A percentile compares a stretch with the other conserved stretches of the same genome.
phyloP scores from a whole-genome alignment of 2,888 invertebrate species.

The Adela reaumurella region DNA sequence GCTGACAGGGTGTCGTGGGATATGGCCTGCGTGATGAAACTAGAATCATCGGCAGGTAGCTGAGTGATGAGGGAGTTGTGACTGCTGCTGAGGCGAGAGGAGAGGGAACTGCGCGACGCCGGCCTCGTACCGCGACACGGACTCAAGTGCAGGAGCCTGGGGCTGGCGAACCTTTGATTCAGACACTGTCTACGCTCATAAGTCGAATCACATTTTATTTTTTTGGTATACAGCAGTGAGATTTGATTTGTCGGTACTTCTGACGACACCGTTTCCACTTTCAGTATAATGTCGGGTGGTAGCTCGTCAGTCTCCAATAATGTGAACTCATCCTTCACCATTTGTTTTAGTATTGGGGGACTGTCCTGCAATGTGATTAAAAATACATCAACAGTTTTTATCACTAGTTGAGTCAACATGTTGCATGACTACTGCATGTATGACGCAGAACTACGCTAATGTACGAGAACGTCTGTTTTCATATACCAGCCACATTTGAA shows the following conservation, averaged over 20 bases:
- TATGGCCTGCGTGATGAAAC: conserved; percentile 85
- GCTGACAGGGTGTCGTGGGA: conserved; percentile 74
- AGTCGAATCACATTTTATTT: conserved; percentile 33
- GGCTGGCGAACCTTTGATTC: conserved; percentile 41
- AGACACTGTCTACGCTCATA: conserved; percentile 41
- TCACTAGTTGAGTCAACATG: too few species aligned
- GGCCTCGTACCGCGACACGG: conserved; percentile 61
- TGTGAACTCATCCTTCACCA: neutral
- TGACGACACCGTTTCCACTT: neutral
- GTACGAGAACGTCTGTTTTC: too few species aligned
- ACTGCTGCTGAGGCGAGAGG: conserved; percentile 77
- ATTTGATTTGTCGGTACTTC: conserved; percentile 18
- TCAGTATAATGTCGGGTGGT: neutral
- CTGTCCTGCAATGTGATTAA: too few species aligned
- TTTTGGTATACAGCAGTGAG: conserved; percentile 37
- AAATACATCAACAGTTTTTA: too few species aligned
- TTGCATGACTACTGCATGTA: too few species aligned
- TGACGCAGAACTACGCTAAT: too few species aligned
- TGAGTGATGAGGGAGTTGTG: conserved; percentile 77
- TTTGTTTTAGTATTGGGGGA: neutral
- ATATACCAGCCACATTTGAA: too few species aligned
- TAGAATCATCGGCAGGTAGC: conserved; percentile 78
- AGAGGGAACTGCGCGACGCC: conserved; percentile 72
- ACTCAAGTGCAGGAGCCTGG: conserved; percentile 56
- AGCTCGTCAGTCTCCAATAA: neutral